A percentile compares a stretch with the other conserved stretches of the same genome.
These are phyloP conservation scores for Amphipoea lucens DNA, from an alignment of 2,888 invertebrate genomes.

Conservation along the genomic window DNA sequence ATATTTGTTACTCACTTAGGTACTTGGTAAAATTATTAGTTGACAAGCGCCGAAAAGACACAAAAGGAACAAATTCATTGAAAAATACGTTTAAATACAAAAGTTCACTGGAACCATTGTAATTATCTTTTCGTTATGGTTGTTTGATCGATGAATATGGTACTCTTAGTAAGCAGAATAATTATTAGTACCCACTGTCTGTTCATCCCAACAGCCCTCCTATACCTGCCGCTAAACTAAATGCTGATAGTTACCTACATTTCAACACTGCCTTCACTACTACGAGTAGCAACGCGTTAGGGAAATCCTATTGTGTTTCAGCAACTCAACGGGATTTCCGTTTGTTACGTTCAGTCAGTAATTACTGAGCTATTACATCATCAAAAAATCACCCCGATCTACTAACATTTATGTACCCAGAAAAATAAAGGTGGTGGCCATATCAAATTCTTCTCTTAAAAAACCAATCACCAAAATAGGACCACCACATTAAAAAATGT, in stretches of 20 bases:
- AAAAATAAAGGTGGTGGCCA: not conserved
- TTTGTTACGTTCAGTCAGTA: not conserved
- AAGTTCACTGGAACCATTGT: not conserved
- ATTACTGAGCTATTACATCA: not conserved
- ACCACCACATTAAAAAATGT: conserved; percentile 31
- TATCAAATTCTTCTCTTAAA: conserved; percentile 10
- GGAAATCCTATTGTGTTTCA: not conserved
- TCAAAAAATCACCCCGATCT: not conserved
- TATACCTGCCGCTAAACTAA: not conserved
- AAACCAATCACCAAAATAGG: conserved; percentile 17
- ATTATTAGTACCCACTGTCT: not conserved
- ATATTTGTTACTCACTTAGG: not conserved
- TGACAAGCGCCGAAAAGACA: not conserved
- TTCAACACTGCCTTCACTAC: not conserved
- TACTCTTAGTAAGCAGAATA: not conserved
- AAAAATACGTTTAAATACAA: not conserved
- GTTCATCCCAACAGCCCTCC: not conserved
- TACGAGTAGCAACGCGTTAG: not conserved
- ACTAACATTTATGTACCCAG: not conserved
- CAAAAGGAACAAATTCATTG: not conserved
- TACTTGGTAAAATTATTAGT: not conserved
- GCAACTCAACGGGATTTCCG: too few relatives aligned
- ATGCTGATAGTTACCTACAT: not conserved
- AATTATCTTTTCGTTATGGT: not conserved
- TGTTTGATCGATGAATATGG: not conserved